Conservation (phyloP, 2,113 vertebrate species). For the Amphilophus citrinellus region DNA sequence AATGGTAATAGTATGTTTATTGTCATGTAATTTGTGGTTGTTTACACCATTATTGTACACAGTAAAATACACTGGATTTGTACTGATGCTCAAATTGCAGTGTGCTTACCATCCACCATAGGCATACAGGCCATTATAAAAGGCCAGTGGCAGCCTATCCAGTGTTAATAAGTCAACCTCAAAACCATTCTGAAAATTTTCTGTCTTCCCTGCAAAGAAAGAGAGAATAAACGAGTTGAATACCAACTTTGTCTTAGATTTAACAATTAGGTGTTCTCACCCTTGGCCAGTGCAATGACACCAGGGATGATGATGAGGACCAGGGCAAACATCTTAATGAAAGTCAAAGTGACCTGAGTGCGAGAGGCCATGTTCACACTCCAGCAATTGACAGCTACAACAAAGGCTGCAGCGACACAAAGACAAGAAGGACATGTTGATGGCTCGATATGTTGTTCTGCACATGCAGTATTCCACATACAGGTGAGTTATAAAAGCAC, state of each 20-base stretch:
- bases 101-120: slow-evolving; percentile 89
- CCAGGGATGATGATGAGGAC: slow-evolving; percentile 88
- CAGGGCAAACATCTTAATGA: slow-evolving; percentile 86
- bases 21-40: background rate
- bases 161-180: slow-evolving; percentile 75
- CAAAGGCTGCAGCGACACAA: slow-evolving; percentile 74
- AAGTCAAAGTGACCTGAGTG: slow-evolving; percentile 83
- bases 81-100: background rate
- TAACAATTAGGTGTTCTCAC: slow-evolving; percentile 60
- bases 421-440: background rate
- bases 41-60: background rate
- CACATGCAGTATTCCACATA: background rate
- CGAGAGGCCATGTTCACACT: slow-evolving; percentile 86
- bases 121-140: slow-evolving; percentile 91
- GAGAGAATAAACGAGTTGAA: background rate
- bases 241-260: background rate
- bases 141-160: slow-evolving; percentile 87
- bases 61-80: background rate
- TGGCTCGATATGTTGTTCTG: background rate
- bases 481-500: slow-evolving; percentile 55
- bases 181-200: slow-evolving; percentile 88
- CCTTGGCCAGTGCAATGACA: slow-evolving; percentile 84
- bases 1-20: too few species aligned
- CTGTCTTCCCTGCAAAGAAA: slow-evolving; percentile 79
- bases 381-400: slow-evolving; percentile 89